Evolutionary conservation across 92 coral and sea anemone species (phyloP).

Genomic region (Plumapathes pennacea): DNA sequence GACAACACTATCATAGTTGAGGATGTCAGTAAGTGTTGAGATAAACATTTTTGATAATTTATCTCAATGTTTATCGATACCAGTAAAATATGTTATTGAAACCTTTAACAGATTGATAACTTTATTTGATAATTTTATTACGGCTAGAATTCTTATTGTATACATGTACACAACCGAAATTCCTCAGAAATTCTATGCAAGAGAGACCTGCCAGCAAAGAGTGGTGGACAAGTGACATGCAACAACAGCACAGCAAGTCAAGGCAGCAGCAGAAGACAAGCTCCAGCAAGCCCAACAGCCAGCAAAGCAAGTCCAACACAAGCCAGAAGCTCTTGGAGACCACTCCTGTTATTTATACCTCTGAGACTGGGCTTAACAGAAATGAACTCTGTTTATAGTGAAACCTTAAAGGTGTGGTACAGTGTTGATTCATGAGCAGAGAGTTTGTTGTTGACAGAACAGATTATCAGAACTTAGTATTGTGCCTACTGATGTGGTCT

Average conservation of each 20-base stretch:
- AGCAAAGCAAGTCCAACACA: slow-evolving; percentile 39
- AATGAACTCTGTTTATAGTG: slow-evolving; percentile 88
- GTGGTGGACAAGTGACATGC: slow-evolving; percentile 55
- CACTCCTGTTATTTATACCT: slow-evolving; percentile 85
- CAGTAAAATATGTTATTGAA: too few relatives aligned
- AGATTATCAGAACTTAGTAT: too few relatives aligned
- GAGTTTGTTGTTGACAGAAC: too few relatives aligned
- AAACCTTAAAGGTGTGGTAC: slow-evolving; percentile 75
- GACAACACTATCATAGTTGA: slow-evolving; percentile 90
- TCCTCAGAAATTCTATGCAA: slow-evolving; percentile 63
- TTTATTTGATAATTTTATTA: too few relatives aligned
- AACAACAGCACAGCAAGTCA: slow-evolving; percentile 56
- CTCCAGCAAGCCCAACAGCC: slow-evolving; percentile 12
- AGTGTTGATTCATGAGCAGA: too few relatives aligned
- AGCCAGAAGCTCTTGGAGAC: slow-evolving; percentile 72
- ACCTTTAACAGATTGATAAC: too few relatives aligned
- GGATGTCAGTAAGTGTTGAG: slow-evolving; percentile 75
- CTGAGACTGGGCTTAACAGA: slow-evolving; percentile 88
- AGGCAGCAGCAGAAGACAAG: slow-evolving; percentile 24
- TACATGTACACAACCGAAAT: too few relatives aligned
- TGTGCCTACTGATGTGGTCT: too few relatives aligned
- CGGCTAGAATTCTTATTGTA: not conserved
- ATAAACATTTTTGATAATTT: not conserved
- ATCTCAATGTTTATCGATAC: too few relatives aligned
- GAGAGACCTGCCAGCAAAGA: slow-evolving; percentile 39